Evolutionary conservation across 2,113 vertebrate species (phyloP).

Genomic region (Orcinus orca): DNA sequence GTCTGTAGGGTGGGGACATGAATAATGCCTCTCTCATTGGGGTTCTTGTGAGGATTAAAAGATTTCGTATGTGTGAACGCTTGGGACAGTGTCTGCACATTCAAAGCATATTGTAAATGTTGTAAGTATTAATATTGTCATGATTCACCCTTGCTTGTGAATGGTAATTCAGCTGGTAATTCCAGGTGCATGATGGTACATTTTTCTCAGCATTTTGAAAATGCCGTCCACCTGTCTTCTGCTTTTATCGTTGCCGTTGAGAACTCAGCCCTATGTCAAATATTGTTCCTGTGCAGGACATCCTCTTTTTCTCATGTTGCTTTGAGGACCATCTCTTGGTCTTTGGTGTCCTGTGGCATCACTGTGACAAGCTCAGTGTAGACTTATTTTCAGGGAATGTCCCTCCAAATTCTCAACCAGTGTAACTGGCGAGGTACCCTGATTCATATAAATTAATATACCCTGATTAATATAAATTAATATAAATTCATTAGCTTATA

Average conservation of each 20-base stretch:
- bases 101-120: fast-evolving
- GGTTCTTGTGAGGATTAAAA: too few relatives aligned
- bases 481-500: too few relatives aligned
- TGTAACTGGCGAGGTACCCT: too few relatives aligned
- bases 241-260: fast-evolving
- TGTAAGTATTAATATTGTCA: neutral
- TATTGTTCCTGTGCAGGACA: too few relatives aligned
- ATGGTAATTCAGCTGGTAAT: neutral
- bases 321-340: neutral
- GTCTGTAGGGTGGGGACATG: fast-evolving
- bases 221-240: fast-evolving
- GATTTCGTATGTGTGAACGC: fast-evolving
- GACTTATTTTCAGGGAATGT: too few relatives aligned
- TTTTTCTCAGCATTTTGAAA: neutral
- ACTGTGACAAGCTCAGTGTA: too few relatives aligned
- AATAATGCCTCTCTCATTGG: neutral
- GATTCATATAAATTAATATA: too few relatives aligned
- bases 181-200: fast-evolving
- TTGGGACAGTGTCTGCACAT: neutral
- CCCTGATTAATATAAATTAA: too few relatives aligned
- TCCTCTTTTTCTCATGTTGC: too few relatives aligned
- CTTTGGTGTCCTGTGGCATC: neutral
- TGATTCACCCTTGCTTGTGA: neutral
- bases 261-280: neutral
- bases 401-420: too few relatives aligned